These are phyloP conservation scores for Patella caerulea DNA, from an alignment of 2,888 invertebrate species.

Conservation along the genomic window DNA sequence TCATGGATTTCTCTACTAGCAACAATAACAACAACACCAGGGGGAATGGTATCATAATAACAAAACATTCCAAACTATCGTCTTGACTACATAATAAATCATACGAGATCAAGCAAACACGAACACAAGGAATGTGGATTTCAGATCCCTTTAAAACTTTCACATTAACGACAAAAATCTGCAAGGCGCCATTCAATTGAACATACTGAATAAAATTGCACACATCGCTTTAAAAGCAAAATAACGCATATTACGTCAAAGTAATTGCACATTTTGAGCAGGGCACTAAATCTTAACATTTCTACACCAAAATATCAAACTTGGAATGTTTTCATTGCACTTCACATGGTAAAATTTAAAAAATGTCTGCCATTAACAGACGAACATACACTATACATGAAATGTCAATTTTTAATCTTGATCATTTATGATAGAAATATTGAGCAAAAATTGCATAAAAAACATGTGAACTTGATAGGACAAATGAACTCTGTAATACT, in stretches of 20 bases:
- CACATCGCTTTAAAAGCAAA: not conserved
- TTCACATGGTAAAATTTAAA: not conserved
- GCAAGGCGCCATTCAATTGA: not conserved
- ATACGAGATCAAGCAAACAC: slow-evolving; percentile 3
- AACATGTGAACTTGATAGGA: too few species aligned
- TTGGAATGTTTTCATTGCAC: slow-evolving; percentile 10
- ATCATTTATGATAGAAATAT: too few species aligned
- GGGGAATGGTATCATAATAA: too few species aligned
- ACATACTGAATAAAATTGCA: not conserved
- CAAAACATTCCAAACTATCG: too few species aligned
- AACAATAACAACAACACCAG: too few species aligned
- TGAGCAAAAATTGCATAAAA: too few species aligned
- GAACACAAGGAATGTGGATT: not conserved
- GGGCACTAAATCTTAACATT: too few species aligned
- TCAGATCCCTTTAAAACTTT: slow-evolving; percentile 2
- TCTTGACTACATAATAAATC: not conserved
- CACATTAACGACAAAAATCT: not conserved
- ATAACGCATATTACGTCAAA: not conserved
- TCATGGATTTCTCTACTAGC: too few species aligned
- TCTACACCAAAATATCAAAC: not conserved
- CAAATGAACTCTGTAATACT: too few species aligned
- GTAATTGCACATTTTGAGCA: slow-evolving; percentile 3
- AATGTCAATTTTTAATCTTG: too few species aligned
- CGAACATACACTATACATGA: too few species aligned
- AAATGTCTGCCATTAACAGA: too few species aligned